Evolutionary conservation across 2,113 vertebrate species (phyloP), one percentile per base, ranked within the genome.

Genomic region (Varanus komodoensis): DNA sequence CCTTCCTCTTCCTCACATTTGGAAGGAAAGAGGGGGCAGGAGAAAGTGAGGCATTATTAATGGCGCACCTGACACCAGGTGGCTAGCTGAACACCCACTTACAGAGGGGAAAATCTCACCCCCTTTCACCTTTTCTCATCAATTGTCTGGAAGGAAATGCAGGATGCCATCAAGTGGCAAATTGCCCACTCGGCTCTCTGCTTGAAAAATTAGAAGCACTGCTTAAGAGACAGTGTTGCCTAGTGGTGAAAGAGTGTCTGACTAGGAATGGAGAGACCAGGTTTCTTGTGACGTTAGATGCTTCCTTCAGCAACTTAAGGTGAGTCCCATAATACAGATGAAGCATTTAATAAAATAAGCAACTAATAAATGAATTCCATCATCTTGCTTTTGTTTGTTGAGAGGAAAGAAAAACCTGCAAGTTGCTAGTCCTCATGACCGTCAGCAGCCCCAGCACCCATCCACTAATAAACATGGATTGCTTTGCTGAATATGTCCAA

Each of bases 41-140:
- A 17, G 7, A 15, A 23, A n/a, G 57, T 29, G 48, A 29, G n/a
- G 34, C 67, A 74, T 82, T 73, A 88, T 82, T 88, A 88, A 88
- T 88, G 81, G 69, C n/a, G 21, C n/a, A 52, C 27, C n/a, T 17
- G 23, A 50, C n/a, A 57, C 79, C 50, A 29, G 38, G 27, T 25
- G 32, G 67, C 50, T 3, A 44, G 21, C 57, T 44, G 23, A 57
- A 82, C 78, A 38, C 67, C 78, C 67, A 71, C 87, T 88, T 88
- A 88, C 64, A 34, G 78, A 69, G 81, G 71, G 82, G 81, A 82
- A 88, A 88, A 81, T 71, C 87, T 88, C 64, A 29, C 67, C 29
- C 64, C 3, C 44, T 21, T 78, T 7, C 67, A 23, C 78, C 32
- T 61, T 54, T 81, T 54, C 67, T 38, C 78, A 38, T 81, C 64